phyloP scores from a whole-genome alignment of 2,113 vertebrate genomes.

The Phalacrocorax carbo region DNA sequence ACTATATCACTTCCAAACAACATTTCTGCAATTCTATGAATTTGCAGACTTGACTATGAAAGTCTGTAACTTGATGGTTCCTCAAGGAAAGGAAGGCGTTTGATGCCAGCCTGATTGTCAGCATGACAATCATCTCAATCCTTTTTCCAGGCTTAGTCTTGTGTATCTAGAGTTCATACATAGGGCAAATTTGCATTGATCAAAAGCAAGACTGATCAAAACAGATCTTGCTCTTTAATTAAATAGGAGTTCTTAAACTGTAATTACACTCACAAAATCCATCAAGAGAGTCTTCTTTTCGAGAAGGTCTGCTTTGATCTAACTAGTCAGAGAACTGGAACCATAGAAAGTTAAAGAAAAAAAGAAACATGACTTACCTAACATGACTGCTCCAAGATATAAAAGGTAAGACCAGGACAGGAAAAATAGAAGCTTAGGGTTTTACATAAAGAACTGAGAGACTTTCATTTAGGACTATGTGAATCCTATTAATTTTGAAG shows the following conservation, averaged over 20 bases:
- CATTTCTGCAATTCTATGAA: neutral
- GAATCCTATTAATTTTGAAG: neutral
- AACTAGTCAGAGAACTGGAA: neutral
- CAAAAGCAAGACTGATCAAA: neutral
- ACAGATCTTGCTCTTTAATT: neutral
- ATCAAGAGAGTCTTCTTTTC: neutral
- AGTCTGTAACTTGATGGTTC: neutral
- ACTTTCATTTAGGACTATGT: neutral
- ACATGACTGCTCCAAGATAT: neutral
- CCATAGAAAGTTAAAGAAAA: neutral
- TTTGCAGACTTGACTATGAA: too few species aligned
- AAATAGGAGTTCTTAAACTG: neutral
- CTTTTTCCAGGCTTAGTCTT: neutral
- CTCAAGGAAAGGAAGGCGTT: neutral
- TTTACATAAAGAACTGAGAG: neutral
- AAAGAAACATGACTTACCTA: neutral
- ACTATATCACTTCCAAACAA: neutral
- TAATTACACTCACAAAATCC: neutral
- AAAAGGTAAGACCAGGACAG: neutral
- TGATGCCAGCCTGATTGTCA: neutral
- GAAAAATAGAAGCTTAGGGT: neutral
- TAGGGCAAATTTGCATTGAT: neutral
- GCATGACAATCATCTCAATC: neutral
- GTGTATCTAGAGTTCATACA: neutral
- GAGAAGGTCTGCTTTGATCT: conserved; percentile 1